phyloP scores from a whole-genome alignment of 2,797 vertebrate genomes.

The Hippocampus kuda region DNA sequence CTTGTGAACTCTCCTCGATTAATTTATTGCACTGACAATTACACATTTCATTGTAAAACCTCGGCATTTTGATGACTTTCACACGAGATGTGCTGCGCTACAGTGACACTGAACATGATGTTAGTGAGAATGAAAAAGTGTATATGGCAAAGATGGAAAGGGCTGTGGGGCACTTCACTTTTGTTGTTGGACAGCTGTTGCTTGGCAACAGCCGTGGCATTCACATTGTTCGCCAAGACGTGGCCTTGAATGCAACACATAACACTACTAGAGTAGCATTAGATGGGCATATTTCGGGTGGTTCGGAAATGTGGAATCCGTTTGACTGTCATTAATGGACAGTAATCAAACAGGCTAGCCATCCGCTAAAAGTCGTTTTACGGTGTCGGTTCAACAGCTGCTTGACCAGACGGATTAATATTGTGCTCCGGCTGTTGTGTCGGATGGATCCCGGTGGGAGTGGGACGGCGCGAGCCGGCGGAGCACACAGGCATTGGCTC shows the following conservation, averaged over 20 bases:
- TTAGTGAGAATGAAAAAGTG: constrained; percentile 11
- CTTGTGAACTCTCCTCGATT: too few relatives aligned
- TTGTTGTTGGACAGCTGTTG: constrained; percentile 59
- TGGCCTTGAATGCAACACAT: constrained; percentile 39
- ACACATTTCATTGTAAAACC: too few relatives aligned
- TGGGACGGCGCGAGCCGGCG: constrained; percentile 16
- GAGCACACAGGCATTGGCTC: constrained; percentile 33
- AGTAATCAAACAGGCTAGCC: not conserved
- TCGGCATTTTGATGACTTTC: too few relatives aligned
- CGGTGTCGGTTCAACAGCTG: not conserved
- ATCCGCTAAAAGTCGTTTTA: not conserved
- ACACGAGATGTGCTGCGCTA: not conserved
- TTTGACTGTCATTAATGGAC: not conserved
- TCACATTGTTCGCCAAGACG: constrained; percentile 34
- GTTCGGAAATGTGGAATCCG: too few relatives aligned
- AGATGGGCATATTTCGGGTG: too few relatives aligned
- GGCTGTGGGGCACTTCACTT: constrained; percentile 48
- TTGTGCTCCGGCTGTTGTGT: not conserved
- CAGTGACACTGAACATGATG: constrained; percentile 10
- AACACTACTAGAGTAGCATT: not conserved
- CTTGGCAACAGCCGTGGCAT: constrained; percentile 63
- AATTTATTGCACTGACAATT: too few relatives aligned
- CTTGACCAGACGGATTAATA: constrained; percentile 11
- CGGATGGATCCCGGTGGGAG: constrained; percentile 5
- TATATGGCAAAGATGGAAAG: constrained; percentile 19